Evolutionary conservation across 2,888 invertebrate species (phyloP).

Genomic region (Oconnorella tubifera): DNA sequence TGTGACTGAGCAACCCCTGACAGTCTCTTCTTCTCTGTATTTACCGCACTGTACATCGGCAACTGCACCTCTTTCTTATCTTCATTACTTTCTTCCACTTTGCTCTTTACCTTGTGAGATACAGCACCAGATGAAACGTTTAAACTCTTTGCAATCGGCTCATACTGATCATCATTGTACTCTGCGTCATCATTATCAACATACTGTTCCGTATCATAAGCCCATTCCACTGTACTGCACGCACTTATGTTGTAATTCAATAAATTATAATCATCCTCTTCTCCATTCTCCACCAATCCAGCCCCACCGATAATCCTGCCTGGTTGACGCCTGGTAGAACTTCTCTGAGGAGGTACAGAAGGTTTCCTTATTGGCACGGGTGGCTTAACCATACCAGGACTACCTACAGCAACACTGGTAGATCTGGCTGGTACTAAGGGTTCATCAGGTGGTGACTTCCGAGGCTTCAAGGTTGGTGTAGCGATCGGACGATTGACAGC

Average conservation of each 20-base stretch:
- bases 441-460: not conserved
- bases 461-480: slow-evolving; percentile 1
- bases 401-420: not conserved
- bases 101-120: too few relatives aligned
- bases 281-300: not conserved
- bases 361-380: slow-evolving; percentile 9
- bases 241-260: slow-evolving; percentile 9
- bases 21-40: not conserved
- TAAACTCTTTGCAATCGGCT: not conserved
- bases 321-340: not conserved
- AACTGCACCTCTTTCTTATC: too few relatives aligned
- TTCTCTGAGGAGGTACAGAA: not conserved
- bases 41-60: not conserved
- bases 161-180: not conserved
- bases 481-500: not conserved
- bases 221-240: slow-evolving; percentile 1
- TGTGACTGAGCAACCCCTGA: too few relatives aligned
- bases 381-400: slow-evolving; percentile 1
- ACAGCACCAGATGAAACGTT: too few relatives aligned
- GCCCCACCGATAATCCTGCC: not conserved
- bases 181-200: not conserved
- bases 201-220: not conserved
- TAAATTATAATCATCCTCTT: not conserved
- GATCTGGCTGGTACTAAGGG: slow-evolving; percentile 2
- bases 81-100: too few relatives aligned